These are phyloP conservation scores for Okamejei kenojei DNA, from an alignment of 2,797 vertebrate species.

Conservation along the genomic window DNA sequence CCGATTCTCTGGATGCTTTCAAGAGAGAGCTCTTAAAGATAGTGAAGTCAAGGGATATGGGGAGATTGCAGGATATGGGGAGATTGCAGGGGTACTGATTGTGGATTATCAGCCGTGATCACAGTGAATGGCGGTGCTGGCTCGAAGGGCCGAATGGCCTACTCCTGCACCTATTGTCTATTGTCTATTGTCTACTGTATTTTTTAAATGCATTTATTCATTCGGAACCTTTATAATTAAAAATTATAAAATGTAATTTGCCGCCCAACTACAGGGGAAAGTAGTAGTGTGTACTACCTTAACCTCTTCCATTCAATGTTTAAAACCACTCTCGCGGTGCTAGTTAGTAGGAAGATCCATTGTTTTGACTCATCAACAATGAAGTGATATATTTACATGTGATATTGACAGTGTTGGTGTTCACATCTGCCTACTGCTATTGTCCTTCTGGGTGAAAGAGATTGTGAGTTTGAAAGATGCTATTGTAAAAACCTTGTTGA, in stretches of 20 bases:
- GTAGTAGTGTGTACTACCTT: neutral
- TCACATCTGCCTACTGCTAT: neutral
- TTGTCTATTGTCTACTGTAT: no score
- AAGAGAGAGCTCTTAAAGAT: no score
- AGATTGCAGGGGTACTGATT: no score
- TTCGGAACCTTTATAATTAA: neutral
- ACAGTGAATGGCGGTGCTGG: no score
- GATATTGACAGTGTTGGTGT: neutral
- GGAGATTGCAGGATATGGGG: no score
- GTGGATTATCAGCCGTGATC: no score
- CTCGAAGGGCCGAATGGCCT: no score
- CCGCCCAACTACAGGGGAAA: neutral
- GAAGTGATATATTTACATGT: neutral
- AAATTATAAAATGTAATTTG: neutral
- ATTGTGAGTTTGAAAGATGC: neutral
- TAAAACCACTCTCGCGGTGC: neutral
- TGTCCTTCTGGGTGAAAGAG: neutral
- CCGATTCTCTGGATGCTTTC: no score
- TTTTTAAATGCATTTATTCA: neutral
- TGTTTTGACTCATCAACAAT: neutral
- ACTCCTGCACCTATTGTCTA: no score
- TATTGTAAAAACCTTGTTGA: neutral
- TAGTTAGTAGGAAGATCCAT: neutral
- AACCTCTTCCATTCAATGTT: neutral
- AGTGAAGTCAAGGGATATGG: no score